Evolutionary conservation across 1,140 invertebrate species (phyloP).

Genomic region (Pemphigus obesinymphae): DNA sequence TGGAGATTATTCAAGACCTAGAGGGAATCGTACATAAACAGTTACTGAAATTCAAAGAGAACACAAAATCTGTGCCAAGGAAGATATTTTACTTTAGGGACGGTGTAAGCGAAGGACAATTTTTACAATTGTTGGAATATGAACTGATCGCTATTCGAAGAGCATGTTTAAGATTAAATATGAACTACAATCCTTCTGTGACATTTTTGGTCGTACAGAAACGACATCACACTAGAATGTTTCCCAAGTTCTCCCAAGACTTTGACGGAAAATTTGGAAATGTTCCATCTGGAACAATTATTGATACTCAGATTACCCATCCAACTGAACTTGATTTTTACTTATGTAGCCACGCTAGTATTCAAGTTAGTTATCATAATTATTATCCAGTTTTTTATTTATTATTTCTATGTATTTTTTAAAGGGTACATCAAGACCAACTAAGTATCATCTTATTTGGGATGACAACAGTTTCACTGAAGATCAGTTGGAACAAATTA

Average conservation of each 20-base stretch:
- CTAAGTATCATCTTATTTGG: constrained; percentile 79
- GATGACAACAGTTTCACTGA: constrained; percentile 71
- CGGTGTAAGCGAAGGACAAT: constrained; percentile 82
- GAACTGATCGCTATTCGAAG: constrained; percentile 64
- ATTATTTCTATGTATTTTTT: constrained; percentile 49
- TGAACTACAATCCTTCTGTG: constrained; percentile 60
- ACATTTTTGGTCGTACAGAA: constrained; percentile 87
- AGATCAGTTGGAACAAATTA: constrained; percentile 75
- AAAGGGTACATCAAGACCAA: constrained; percentile 80
- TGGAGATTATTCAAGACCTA: constrained; percentile 73
- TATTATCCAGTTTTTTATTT: neutral
- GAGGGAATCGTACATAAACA: constrained; percentile 63
- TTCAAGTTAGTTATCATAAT: constrained; percentile 54
- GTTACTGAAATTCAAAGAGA: constrained; percentile 55
- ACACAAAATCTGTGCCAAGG: constrained; percentile 54
- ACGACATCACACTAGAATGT: constrained; percentile 77
- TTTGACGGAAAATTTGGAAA: constrained; percentile 56
- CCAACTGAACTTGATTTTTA: constrained; percentile 81
- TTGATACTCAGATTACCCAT: constrained; percentile 76
- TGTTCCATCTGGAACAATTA: constrained; percentile 76
- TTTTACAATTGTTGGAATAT: constrained; percentile 55
- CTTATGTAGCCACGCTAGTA: constrained; percentile 66
- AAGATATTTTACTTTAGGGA: constrained; percentile 71
- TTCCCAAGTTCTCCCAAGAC: constrained; percentile 52
- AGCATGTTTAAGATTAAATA: constrained; percentile 58